phyloP scores from a whole-genome alignment of 2,797 vertebrate species.

The Amblyraja radiata region DNA sequence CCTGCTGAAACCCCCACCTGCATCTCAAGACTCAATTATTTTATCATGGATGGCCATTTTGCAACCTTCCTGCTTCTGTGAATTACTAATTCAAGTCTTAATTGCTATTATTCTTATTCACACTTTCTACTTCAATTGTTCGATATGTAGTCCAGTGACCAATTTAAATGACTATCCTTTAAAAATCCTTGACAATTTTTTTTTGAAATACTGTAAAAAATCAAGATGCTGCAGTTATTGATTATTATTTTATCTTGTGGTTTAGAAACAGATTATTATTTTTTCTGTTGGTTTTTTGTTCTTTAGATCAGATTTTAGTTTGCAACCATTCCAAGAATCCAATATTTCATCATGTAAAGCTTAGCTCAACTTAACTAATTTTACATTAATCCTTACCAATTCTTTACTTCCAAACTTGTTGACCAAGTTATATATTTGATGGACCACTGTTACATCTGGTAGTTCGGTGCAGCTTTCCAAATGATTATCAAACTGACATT shows the following conservation, averaged over 20 bases:
- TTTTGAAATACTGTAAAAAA: background rate
- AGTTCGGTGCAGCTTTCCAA: slow-evolving; percentile 58
- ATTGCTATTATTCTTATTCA: too few relatives aligned
- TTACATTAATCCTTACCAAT: slow-evolving; percentile 63
- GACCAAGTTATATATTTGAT: slow-evolving; percentile 73
- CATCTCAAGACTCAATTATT: background rate
- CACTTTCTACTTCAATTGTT: too few relatives aligned
- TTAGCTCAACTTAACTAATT: slow-evolving; percentile 37
- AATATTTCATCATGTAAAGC: background rate
- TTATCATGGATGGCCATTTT: background rate
- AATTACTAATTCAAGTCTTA: background rate
- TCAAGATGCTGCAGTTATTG: background rate
- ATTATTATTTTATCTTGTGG: background rate
- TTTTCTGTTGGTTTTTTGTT: background rate
- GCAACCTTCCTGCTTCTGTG: background rate
- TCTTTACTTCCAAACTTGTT: slow-evolving; percentile 65
- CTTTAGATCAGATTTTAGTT: background rate
- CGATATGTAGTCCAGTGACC: background rate
- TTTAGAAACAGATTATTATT: background rate
- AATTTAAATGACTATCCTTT: background rate
- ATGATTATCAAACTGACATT: slow-evolving; percentile 62
- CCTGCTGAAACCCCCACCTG: background rate
- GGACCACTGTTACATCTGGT: slow-evolving; percentile 57
- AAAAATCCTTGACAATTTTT: background rate
- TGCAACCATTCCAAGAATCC: background rate